These are phyloP conservation scores for Gerris buenoi DNA, from an alignment of 1,140 invertebrate genomes.

Conservation along the genomic window DNA sequence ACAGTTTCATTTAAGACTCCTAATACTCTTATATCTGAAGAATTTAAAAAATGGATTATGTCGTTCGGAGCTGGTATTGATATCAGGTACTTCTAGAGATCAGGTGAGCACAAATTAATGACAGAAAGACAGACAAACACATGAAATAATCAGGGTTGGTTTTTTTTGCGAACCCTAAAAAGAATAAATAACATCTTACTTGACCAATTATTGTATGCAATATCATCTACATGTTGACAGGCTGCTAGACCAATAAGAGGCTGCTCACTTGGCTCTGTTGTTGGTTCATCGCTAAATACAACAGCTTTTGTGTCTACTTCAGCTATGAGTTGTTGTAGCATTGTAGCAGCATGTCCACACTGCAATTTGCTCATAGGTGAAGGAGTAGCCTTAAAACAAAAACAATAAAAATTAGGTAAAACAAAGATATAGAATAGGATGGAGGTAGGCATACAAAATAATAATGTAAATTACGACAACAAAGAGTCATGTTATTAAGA, in stretches of 20 bases:
- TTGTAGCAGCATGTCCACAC: conserved; percentile 51
- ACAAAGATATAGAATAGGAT: background rate
- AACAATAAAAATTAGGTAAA: background rate
- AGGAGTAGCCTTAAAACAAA: conserved; percentile 36
- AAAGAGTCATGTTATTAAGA: no score
- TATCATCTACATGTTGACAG: conserved; percentile 66
- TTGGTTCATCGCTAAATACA: conserved; percentile 78
- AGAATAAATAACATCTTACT: conserved; percentile 46
- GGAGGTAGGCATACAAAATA: no score
- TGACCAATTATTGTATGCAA: conserved; percentile 82
- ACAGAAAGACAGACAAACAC: no score
- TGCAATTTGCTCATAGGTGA: conserved; percentile 41
- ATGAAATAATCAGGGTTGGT: no score
- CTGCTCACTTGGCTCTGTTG: conserved; percentile 49
- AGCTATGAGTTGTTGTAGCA: conserved; percentile 82
- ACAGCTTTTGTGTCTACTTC: conserved; percentile 89
- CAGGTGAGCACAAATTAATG: no score
- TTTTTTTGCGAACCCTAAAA: no score
- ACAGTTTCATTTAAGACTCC: no score
- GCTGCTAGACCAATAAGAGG: conserved; percentile 72
- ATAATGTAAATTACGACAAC: no score
- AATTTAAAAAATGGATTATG: no score
- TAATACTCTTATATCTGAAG: no score
- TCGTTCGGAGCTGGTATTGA: no score
- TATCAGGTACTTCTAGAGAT: no score